These are phyloP conservation scores for Gila orcuttii DNA, from an alignment of 2,113 vertebrate species.

Conservation along the genomic window DNA sequence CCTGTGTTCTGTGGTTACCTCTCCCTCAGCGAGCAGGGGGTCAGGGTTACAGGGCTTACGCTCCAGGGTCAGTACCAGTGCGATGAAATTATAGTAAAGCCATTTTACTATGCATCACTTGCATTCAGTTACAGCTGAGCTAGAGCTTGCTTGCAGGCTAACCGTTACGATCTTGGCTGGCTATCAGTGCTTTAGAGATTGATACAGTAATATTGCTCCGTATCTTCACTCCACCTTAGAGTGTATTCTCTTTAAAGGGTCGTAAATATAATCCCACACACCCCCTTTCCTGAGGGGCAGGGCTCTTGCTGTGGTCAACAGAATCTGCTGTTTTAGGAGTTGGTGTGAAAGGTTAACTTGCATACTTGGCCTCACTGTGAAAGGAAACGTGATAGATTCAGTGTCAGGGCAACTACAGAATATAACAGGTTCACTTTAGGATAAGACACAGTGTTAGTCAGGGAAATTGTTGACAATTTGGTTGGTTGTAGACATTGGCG, in stretches of 20 bases:
- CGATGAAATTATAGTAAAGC: slow-evolving; percentile 44
- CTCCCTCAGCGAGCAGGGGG: slow-evolving; percentile 1
- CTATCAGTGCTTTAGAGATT: slow-evolving; percentile 14
- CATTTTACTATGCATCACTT: slow-evolving; percentile 33
- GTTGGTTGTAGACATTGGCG: neutral
- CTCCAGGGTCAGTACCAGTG: slow-evolving; percentile 27
- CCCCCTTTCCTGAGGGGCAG: neutral
- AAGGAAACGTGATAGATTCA: slow-evolving; percentile 47
- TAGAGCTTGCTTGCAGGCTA: slow-evolving; percentile 15
- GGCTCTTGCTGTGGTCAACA: slow-evolving; percentile 46
- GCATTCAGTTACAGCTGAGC: slow-evolving; percentile 35
- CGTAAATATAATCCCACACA: slow-evolving; percentile 13
- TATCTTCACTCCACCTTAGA: neutral
- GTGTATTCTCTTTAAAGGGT: neutral
- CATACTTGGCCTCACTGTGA: slow-evolving; percentile 37
- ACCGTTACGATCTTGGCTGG: neutral
- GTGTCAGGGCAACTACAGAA: slow-evolving; percentile 21
- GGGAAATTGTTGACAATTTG: neutral
- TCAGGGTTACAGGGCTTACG: slow-evolving; percentile 6
- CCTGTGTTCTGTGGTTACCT: slow-evolving; percentile 53
- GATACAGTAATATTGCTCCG: neutral
- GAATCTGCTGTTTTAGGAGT: slow-evolving; percentile 36
- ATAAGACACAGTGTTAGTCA: neutral
- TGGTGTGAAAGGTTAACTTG: slow-evolving; percentile 59
- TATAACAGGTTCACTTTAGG: slow-evolving; percentile 42